Evolutionary conservation across 2,888 invertebrate species (phyloP).

Genomic region (Portevinia maculata): DNA sequence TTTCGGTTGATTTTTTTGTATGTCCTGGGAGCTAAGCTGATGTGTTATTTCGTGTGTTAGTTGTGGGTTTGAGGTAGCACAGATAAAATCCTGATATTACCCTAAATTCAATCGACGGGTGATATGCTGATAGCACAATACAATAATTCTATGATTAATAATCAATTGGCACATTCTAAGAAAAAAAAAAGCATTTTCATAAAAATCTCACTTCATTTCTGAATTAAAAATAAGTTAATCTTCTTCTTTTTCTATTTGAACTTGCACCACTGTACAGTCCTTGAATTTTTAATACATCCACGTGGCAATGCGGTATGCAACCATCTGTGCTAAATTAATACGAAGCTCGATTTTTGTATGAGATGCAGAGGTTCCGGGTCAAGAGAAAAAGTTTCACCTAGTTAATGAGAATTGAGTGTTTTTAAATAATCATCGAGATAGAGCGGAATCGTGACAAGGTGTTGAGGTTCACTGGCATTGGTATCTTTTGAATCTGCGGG

Average conservation of each 20-base stretch:
- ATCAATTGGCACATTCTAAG: too few species aligned
- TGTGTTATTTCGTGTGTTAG: neutral
- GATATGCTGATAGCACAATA: conserved; percentile 31
- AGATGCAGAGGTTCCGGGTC: conserved; percentile 12
- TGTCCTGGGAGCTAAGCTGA: conserved; percentile 18
- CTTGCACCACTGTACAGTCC: too few species aligned
- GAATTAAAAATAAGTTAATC: too few species aligned
- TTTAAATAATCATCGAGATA: conserved; percentile 11
- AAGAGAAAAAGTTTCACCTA: conserved; percentile 47
- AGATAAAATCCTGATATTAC: too few species aligned
- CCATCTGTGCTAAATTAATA: too few species aligned
- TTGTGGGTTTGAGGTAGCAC: conserved; percentile 9
- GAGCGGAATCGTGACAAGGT: neutral
- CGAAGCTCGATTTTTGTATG: neutral
- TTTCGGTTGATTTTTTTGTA: conserved; percentile 18
- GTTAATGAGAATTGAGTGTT: conserved; percentile 57
- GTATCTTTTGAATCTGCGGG: neutral
- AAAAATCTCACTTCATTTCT: too few species aligned
- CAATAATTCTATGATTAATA: conserved; percentile 13
- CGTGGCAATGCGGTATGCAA: conserved; percentile 6
- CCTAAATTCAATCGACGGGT: neutral
- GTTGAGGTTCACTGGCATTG: neutral
- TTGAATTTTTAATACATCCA: conserved; percentile 54
- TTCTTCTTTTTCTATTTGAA: too few species aligned
- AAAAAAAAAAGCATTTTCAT: too few species aligned